Conservation (phyloP, 1,140 invertebrate species). For the Procambarus clarkii region DNA sequence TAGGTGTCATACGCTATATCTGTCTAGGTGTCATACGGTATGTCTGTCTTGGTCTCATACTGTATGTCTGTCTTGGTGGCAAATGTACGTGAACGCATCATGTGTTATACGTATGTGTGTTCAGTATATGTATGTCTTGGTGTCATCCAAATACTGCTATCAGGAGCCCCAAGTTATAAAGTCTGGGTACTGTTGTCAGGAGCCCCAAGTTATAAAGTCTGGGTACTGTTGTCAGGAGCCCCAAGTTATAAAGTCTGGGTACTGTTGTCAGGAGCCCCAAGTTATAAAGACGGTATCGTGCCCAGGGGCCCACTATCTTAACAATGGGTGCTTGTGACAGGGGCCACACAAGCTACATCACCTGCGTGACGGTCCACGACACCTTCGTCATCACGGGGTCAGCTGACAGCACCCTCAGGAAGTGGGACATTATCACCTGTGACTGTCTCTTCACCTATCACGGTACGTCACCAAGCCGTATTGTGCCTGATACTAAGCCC, state of each 20-base stretch:
- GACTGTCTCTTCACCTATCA: constrained; percentile 52
- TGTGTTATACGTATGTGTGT: too few species aligned
- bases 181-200: too few species aligned
- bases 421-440: constrained; percentile 79
- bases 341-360: constrained; percentile 79
- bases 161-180: neutral
- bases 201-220: neutral
- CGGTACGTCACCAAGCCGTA: neutral
- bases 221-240: too few species aligned
- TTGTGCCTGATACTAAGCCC: too few species aligned
- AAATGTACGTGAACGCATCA: too few species aligned
- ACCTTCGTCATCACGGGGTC: constrained; percentile 78
- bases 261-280: too few species aligned
- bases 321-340: neutral
- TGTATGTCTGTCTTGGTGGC: too few species aligned
- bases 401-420: constrained; percentile 79
- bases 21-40: too few species aligned
- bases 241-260: neutral
- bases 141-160: too few species aligned
- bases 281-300: neutral
- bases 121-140: too few species aligned
- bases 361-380: constrained; percentile 78
- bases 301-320: neutral
- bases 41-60: too few species aligned
- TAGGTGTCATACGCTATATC: too few species aligned